Evolutionary conservation across 2,888 invertebrate species (phyloP).

Genomic region (Nomada flava): DNA sequence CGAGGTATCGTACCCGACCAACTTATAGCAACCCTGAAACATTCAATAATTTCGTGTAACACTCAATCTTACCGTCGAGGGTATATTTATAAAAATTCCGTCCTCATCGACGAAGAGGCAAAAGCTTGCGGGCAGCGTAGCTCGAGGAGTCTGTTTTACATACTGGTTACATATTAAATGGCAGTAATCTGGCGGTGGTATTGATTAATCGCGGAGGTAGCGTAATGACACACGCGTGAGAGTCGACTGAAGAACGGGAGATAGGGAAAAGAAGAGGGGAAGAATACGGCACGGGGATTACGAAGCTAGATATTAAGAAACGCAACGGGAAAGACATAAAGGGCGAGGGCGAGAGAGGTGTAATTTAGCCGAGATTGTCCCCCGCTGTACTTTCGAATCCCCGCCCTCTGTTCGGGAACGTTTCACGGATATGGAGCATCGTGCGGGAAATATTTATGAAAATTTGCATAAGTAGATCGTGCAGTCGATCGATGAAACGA

Average conservation of each 20-base stretch:
- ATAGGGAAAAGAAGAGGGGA: no score
- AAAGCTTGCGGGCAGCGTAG: no score
- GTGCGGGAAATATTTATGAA: conserved; percentile 40
- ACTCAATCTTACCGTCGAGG: no score
- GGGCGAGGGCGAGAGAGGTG: neutral
- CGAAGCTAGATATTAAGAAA: conserved; percentile 33
- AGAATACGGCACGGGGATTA: conserved; percentile 21
- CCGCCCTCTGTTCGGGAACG: conserved; percentile 21
- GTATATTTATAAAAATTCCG: no score
- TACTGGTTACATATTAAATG: conserved; percentile 10
- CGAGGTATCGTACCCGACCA: no score
- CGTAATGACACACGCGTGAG: conserved; percentile 22
- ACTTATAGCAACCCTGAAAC: no score
- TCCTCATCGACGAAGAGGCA: no score
- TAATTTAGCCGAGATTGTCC: conserved; percentile 48
- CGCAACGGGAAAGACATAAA: neutral
- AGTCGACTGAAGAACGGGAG: neutral
- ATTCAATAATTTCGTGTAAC: no score
- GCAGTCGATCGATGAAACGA: neutral
- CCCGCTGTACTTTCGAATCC: conserved; percentile 20
- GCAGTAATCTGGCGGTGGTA: conserved; percentile 8
- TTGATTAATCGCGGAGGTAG: conserved; percentile 23
- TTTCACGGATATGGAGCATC: conserved; percentile 4
- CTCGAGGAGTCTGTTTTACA: conserved; percentile 5
- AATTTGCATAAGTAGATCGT: conserved; percentile 32